phyloP scores from a whole-genome alignment of 2,797 vertebrate genomes.

The Taeniopygia guttata region DNA sequence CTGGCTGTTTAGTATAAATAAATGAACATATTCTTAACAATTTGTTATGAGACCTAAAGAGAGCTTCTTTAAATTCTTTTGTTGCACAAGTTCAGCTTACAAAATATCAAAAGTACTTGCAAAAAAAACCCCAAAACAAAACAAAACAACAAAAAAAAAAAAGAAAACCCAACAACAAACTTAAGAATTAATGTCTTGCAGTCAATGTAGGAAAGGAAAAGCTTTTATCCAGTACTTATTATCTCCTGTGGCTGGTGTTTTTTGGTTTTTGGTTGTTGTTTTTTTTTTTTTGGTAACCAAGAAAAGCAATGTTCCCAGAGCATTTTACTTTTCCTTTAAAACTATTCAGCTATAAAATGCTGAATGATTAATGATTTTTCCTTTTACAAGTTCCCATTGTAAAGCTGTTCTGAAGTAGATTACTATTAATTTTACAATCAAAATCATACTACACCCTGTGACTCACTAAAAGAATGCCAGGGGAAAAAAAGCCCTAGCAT shows the following conservation, averaged over 20 bases:
- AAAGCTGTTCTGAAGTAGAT: constrained; percentile 7
- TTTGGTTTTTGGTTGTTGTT: no score
- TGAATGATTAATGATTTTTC: not conserved
- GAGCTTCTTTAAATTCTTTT: not conserved
- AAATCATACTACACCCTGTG: not conserved
- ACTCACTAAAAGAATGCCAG: constrained; percentile 1
- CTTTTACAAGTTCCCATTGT: not conserved
- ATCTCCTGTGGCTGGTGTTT: not conserved
- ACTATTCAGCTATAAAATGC: not conserved
- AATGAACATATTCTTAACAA: not conserved
- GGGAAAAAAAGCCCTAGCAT: not conserved
- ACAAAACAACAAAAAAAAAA: no score
- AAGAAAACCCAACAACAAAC: no score
- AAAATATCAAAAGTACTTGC: not conserved
- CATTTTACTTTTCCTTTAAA: constrained; percentile 8
- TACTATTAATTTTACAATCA: constrained; percentile 21
- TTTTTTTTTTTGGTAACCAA: not conserved
- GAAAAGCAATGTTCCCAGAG: not conserved
- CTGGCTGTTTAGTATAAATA: not conserved
- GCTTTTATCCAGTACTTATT: not conserved
- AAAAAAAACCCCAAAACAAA: not conserved
- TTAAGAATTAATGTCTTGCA: not conserved
- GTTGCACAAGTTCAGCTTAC: not conserved
- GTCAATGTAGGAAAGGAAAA: not conserved
- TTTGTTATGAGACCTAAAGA: not conserved